These are phyloP conservation scores for Apoderus coryli DNA, from an alignment of 2,888 invertebrate species.

Conservation along the genomic window DNA sequence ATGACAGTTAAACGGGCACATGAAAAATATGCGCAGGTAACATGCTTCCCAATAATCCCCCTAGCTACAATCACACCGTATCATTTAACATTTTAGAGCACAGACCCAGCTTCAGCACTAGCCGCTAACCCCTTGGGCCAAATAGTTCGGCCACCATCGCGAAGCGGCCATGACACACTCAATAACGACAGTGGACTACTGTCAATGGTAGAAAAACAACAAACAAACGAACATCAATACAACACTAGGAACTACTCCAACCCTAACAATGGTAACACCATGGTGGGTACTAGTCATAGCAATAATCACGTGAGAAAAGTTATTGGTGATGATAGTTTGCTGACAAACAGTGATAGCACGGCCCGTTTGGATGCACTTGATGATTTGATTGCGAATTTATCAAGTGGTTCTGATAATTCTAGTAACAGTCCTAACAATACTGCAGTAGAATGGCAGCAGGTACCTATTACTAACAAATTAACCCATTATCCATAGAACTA, in stretches of 20 bases:
- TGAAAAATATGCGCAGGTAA: slow-evolving; percentile 30
- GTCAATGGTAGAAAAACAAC: slow-evolving; percentile 29
- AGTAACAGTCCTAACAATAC: slow-evolving; percentile 31
- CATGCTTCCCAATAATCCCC: not conserved
- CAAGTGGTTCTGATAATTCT: slow-evolving; percentile 32
- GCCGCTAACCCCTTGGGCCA: slow-evolving; percentile 30
- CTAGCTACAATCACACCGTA: slow-evolving; percentile 9
- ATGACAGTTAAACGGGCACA: slow-evolving; percentile 45
- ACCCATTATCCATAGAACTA: no score
- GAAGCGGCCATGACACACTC: slow-evolving; percentile 20
- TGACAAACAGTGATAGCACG: no score
- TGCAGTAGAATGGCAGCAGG: slow-evolving; percentile 37
- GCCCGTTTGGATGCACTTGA: slow-evolving; percentile 31
- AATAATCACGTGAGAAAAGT: no score
- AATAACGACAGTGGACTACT: slow-evolving; percentile 28
- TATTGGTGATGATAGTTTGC: no score
- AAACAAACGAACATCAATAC: no score
- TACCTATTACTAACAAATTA: slow-evolving; percentile 29
- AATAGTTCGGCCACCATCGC: slow-evolving; percentile 21
- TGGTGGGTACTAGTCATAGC: no score
- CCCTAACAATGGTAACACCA: no score
- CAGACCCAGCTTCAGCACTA: slow-evolving; percentile 26
- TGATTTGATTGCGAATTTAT: slow-evolving; percentile 34
- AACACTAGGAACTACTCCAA: no score
- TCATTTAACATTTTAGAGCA: slow-evolving; percentile 22